Conservation (phyloP, 2,888 invertebrate species). For the Agrotis clavis region DNA sequence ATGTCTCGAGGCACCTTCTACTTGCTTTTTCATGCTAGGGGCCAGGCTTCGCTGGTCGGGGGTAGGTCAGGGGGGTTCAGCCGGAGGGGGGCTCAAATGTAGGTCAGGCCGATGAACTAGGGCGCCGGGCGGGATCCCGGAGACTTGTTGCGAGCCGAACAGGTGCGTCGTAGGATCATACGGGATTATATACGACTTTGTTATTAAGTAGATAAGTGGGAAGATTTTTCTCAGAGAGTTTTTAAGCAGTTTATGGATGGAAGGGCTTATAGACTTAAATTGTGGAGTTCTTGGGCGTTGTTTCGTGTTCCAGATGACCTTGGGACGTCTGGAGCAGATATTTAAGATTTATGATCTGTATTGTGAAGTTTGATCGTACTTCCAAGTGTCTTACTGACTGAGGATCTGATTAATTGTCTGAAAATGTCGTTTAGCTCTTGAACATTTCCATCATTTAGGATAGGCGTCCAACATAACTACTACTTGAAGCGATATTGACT, state of each 20-base stretch:
- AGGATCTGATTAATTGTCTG: conserved; percentile 46
- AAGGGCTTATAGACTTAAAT: conserved; percentile 24
- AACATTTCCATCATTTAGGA: neutral
- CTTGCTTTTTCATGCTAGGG: conserved; percentile 67
- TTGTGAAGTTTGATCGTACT: conserved; percentile 26
- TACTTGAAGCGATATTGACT: too few relatives aligned
- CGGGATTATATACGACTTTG: conserved; percentile 65
- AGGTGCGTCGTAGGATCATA: conserved; percentile 68
- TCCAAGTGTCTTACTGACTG: conserved; percentile 29
- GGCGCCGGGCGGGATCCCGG: conserved; percentile 67
- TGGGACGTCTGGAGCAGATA: conserved; percentile 49
- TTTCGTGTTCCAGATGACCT: conserved; percentile 36
- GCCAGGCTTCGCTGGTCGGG: conserved; percentile 48
- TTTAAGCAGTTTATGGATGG: conserved; percentile 50
- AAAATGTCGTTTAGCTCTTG: neutral
- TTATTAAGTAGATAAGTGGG: conserved; percentile 65
- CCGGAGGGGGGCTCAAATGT: conserved; percentile 60
- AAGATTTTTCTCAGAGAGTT: conserved; percentile 57
- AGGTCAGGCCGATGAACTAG: conserved; percentile 80
- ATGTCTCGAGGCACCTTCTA: conserved; percentile 58
- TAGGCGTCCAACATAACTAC: too few relatives aligned
- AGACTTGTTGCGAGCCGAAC: conserved; percentile 68
- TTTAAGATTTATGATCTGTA: conserved; percentile 44
- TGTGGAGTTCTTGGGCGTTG: conserved; percentile 3
- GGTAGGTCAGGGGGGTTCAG: conserved; percentile 60